These are phyloP conservation scores for Heterodera filipjevi DNA, from an alignment of 2,888 invertebrate species.

Conservation along the genomic window DNA sequence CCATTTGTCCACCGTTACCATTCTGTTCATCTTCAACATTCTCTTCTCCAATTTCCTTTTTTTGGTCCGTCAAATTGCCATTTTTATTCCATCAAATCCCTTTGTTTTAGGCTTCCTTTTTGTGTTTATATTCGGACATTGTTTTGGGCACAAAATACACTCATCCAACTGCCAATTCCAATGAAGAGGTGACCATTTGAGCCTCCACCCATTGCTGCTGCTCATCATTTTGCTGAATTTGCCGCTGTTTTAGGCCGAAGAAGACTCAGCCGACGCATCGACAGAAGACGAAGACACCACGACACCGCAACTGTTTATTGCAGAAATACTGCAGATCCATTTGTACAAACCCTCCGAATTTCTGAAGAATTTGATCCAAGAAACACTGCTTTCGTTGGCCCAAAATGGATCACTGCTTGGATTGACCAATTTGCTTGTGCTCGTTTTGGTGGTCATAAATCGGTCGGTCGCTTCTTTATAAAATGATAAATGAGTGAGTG, in stretches of 20 bases:
- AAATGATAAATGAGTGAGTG: background rate
- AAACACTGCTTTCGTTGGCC: constrained; percentile 61
- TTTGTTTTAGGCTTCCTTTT: constrained; percentile 48
- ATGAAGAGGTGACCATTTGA: constrained; percentile 41
- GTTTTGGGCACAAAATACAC: constrained; percentile 50
- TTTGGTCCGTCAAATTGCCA: constrained; percentile 34
- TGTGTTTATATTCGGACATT: constrained; percentile 56
- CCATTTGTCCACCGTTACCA: constrained; percentile 61
- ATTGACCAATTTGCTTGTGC: constrained; percentile 59
- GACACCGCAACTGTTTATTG: constrained; percentile 42
- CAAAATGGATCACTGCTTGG: constrained; percentile 62
- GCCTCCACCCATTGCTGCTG: background rate
- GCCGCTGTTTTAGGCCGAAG: background rate
- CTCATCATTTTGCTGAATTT: too few relatives aligned
- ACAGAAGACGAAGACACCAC: background rate
- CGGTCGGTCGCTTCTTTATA: background rate
- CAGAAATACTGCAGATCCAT: constrained; percentile 60
- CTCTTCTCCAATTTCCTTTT: constrained; percentile 62
- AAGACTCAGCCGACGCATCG: background rate
- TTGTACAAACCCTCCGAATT: constrained; percentile 59
- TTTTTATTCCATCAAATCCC: background rate
- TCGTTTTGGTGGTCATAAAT: constrained; percentile 52
- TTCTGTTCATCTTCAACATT: constrained; percentile 54
- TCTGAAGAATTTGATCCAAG: constrained; percentile 59
- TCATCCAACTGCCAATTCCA: constrained; percentile 33